Evolutionary conservation across 2,113 vertebrate genomes (phyloP).

Genomic region (Bufo gargarizans): DNA sequence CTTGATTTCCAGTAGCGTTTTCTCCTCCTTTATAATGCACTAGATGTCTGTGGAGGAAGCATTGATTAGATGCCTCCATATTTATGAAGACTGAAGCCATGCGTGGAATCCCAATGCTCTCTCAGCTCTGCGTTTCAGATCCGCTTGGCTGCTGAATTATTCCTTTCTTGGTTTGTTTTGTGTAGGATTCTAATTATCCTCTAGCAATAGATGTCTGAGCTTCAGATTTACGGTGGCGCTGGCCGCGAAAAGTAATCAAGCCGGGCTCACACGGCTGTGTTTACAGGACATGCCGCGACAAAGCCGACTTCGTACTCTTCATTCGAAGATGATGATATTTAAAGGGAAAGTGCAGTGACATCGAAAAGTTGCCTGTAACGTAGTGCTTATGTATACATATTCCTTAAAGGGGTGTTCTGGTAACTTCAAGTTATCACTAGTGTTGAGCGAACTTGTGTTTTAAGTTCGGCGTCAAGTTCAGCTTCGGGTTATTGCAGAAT

Average conservation of each 20-base stretch:
- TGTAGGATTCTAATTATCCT: conserved; percentile 27
- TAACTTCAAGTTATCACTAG: too few relatives aligned
- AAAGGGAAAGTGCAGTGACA: neutral
- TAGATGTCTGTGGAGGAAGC: neutral
- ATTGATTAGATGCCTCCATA: neutral
- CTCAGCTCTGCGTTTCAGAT: neutral
- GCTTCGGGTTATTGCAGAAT: too few relatives aligned
- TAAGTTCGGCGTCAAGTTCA: too few relatives aligned
- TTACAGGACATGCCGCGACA: conserved; percentile 1
- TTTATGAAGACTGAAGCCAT: neutral
- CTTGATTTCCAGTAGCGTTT: neutral
- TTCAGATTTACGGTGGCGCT: neutral
- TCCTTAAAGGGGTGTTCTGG: neutral
- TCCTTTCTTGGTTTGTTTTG: neutral
- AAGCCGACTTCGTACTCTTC: neutral
- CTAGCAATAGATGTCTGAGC: conserved; percentile 13
- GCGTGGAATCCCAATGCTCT: neutral
- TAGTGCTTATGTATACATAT: too few relatives aligned
- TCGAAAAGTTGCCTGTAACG: neutral
- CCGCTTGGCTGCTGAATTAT: neutral
- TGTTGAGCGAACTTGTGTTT: too few relatives aligned
- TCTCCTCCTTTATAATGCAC: neutral
- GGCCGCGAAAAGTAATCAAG: conserved; percentile 24
- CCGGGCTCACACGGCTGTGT: neutral
- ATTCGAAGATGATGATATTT: neutral